Base-by-base conservation (phyloP, 2,888 invertebrate genomes). In the Spilosoma lubricipeda region DNA sequence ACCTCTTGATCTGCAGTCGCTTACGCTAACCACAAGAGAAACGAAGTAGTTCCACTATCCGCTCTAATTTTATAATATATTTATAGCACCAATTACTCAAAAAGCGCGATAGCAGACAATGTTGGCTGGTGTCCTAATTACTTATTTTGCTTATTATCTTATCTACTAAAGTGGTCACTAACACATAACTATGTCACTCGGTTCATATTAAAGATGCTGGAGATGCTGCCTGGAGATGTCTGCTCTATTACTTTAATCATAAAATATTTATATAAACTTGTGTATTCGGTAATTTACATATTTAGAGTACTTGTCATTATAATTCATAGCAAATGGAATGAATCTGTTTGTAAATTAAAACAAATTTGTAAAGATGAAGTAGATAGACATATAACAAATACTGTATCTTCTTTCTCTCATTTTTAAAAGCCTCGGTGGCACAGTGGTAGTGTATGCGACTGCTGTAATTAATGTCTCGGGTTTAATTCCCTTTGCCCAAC, bases 101-200 rank as follows among this genome's bases (percentile, higher is more conserved):
- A 59, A 63, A 67, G 27, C 8, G 27, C 42, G 67, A 67, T 67
- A 67, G 67, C 30, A 23, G 30, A 45, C 67, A 48, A 48, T 48
- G 48, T 48, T 33, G 45, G 67, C 30, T 48, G 36, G 11, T 66
- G 65, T 39, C 65, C 65, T n/a, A 9, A 66, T 66, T 66, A 36
- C 36, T 33, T 65, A 36, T 65, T 65, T 65, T 23, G 65, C 36
- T 20, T 23, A n/a, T n/a, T 59, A 70, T 70, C 70, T 70, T 63
- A 70, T 70, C 70, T 30, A 11, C 13, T 3, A 2, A 20, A 27
- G 30, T 70, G 70, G 70, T 70, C 70, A 70, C 59, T 59, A 63
- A 63, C 70, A 42, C 42, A 27, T 39, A 70, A 39, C n/a, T 56
- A 30, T 70, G 70, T 70, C 70, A 59, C 27, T 63, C 39, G 39